Evolutionary conservation across 2,113 vertebrate genomes (phyloP), one percentile per base, ranked within the genome.

Genomic region (Anolis carolinensis): DNA sequence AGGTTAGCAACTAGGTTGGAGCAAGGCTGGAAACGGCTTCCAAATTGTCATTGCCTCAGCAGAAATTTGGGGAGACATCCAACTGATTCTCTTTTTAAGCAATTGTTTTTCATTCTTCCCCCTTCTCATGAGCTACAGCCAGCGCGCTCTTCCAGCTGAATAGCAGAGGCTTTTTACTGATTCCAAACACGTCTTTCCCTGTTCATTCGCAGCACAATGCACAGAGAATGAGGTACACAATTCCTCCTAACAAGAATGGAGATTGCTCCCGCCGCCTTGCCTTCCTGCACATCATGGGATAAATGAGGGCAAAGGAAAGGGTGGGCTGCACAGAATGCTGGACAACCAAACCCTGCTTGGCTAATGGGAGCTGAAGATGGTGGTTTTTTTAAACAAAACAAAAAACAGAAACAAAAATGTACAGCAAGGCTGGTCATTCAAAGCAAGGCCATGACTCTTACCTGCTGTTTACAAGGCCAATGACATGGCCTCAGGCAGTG

Each of bases 171-270:
- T 91, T 93, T 94, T 95, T 95, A 93, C 91, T 92, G 93, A 95
- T 95, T 93, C 95, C 91, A 91, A 94, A 90, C 93, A 93, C 93
- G 89, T 93, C 93, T 91, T 44, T 27, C 5, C 86, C 2, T 30
- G 90, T 92, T 92, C 93, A 81, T 93, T 94, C 92, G 90, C 88
- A 88, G 92, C 62, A 95, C 93, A 95, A 95, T 94, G 92, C 89
- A 63, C 89, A 81, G 89, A 94, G 93, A 95, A 95, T 92, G 90
- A 94, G 93, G 94, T 94, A 91, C 90, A 92, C 88, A 90, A 91
- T 94, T 93, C 90, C 92, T 88, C 89, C 86, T 89, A 92, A 92
- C 88, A 87, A 91, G 92, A 91, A 92, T 84, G 90, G 91, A 92
- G 93, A 93, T 91, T 91, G 93, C 68, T 48, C 82, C 62, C 70